Conservation (phyloP, 2,113 vertebrate species). For the Equus quagga region DNA sequence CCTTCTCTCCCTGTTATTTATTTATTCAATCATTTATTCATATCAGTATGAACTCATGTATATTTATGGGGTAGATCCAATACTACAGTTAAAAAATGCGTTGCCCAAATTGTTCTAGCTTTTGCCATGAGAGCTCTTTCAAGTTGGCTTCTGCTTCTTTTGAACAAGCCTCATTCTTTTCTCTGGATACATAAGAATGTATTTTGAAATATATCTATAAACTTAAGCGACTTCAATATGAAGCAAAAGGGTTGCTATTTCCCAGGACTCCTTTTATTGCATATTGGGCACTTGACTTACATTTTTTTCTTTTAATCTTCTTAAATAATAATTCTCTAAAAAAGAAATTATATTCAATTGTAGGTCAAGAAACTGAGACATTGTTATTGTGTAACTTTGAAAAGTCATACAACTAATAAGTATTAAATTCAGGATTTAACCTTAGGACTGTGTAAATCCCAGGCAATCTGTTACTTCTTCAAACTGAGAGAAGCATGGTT, state of each 20-base stretch:
- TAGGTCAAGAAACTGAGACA: background rate
- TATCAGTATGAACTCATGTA: background rate
- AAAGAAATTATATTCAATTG: background rate
- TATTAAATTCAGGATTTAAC: background rate
- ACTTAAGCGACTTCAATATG: background rate
- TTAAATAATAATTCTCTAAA: conserved; percentile 21
- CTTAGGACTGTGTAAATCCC: background rate
- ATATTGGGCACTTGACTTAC: background rate
- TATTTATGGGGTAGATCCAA: background rate
- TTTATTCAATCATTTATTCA: background rate
- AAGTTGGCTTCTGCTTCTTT: background rate
- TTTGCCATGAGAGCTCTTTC: background rate
- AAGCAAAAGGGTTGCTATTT: background rate
- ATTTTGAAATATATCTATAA: background rate
- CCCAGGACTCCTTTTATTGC: background rate
- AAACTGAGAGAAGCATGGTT: background rate
- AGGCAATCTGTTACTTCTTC: background rate
- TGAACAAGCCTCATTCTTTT: background rate
- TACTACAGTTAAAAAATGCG: background rate
- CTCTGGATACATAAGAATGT: background rate
- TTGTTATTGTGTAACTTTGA: background rate
- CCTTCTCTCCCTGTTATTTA: background rate
- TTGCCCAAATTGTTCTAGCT: background rate
- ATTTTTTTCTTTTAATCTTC: conserved; percentile 5
- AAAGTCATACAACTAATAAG: background rate